Conservation (phyloP, 1,140 invertebrate species). For the Gryllus bimaculatus region DNA sequence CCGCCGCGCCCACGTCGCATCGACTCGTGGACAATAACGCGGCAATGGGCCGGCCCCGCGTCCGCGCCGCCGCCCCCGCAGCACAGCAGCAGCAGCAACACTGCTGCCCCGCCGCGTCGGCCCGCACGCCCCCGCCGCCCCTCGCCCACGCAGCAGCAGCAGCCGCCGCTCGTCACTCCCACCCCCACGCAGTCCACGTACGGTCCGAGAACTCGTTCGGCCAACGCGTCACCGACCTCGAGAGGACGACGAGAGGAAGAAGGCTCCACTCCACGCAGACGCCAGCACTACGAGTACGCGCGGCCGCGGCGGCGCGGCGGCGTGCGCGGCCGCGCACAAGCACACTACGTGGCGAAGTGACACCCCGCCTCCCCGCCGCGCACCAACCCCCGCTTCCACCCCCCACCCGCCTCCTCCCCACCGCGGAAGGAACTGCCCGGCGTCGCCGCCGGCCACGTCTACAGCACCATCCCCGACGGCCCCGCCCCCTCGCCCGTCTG, state of each 20-base stretch:
- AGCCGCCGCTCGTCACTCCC: constrained; percentile 38
- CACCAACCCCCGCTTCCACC: constrained; percentile 34
- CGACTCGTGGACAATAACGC: constrained; percentile 42
- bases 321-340: constrained; percentile 33
- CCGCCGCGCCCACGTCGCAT: constrained; percentile 44
- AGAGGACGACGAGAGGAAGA: constrained; percentile 32
- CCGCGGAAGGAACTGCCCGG: constrained; percentile 28
- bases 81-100: constrained; percentile 21
- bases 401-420: constrained; percentile 19
- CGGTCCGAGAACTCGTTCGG: constrained; percentile 47
- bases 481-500: neutral
- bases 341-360: constrained; percentile 35
- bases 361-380: constrained; percentile 33
- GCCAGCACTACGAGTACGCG: constrained; percentile 20
- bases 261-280: neutral
- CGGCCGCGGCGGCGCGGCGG: constrained; percentile 30
- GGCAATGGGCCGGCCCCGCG: constrained; percentile 30
- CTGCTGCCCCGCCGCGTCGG: constrained; percentile 31
- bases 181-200: constrained; percentile 53
- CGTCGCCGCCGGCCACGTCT: constrained; percentile 35
- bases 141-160: constrained; percentile 10
- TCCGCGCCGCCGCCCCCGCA: constrained; percentile 38
- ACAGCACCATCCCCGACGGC: constrained; percentile 43
- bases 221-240: constrained; percentile 45
- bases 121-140: constrained; percentile 45